These are phyloP conservation scores for Coregonus clupeaformis DNA, from an alignment of 2,113 vertebrate genomes.

Conservation along the genomic window DNA sequence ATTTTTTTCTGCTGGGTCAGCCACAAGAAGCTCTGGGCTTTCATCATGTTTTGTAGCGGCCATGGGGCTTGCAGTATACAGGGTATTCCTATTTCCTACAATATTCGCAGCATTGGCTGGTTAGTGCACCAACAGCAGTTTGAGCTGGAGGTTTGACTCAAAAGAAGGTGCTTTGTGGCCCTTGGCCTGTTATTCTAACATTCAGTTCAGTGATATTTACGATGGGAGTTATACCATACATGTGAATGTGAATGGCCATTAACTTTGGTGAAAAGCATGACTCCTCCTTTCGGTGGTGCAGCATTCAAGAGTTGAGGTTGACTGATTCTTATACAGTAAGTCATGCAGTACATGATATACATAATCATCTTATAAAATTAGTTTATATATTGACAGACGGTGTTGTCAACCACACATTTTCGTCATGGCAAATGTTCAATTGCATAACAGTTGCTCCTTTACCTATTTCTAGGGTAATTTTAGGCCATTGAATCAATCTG, in stretches of 20 bases:
- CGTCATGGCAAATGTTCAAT: not conserved
- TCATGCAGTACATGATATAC: not conserved
- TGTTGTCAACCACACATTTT: not conserved
- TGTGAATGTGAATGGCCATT: constrained; percentile 1
- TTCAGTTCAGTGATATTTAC: constrained; percentile 30
- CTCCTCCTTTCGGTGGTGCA: not conserved
- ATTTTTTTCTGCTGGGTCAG: constrained; percentile 22
- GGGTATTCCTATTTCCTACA: constrained; percentile 4
- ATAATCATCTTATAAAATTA: not conserved
- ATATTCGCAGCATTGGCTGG: constrained; percentile 30
- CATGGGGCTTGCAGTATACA: constrained; percentile 25
- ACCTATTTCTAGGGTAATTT: constrained; percentile 18
- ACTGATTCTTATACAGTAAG: not conserved
- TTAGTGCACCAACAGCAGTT: constrained; percentile 23
- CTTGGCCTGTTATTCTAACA: constrained; percentile 25
- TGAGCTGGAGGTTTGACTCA: constrained; percentile 17
- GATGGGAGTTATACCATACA: constrained; percentile 3
- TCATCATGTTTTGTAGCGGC: constrained; percentile 24
- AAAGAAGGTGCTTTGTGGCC: constrained; percentile 24
- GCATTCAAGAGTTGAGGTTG: constrained; percentile 7
- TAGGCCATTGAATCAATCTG: constrained; percentile 2
- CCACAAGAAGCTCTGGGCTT: constrained; percentile 20
- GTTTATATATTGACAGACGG: not conserved
- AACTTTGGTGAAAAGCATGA: constrained; percentile 4
- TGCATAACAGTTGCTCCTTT: not conserved